Evolutionary conservation across 2,113 vertebrate species (phyloP).

Genomic region (Myrmophylax atrothorax): DNA sequence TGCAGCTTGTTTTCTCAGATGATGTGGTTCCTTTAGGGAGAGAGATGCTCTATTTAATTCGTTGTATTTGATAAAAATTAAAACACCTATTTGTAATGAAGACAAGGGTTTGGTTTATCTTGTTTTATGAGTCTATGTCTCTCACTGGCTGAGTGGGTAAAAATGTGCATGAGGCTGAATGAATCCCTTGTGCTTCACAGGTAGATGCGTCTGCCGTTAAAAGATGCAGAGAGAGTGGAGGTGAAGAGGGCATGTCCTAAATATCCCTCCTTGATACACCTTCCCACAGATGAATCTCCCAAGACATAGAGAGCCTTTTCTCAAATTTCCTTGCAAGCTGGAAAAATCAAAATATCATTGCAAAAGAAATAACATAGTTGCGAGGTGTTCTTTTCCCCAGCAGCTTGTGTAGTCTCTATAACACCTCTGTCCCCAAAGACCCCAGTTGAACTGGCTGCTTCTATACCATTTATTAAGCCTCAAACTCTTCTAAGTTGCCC

Average conservation of each 20-base stretch:
- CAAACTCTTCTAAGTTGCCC: not conserved
- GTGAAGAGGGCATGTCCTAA: not conserved
- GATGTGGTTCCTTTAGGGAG: not conserved
- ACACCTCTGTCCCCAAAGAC: not conserved
- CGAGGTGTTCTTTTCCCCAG: rapidly evolving
- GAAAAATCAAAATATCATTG: not conserved
- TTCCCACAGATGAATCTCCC: not conserved
- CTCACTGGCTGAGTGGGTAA: not conserved
- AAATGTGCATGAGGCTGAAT: not conserved
- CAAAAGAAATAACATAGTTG: not conserved
- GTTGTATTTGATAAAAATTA: not conserved
- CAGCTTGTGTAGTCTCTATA: not conserved
- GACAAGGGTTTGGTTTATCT: not conserved
- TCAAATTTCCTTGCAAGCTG: not conserved
- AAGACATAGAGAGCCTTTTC: not conserved
- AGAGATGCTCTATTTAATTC: not conserved
- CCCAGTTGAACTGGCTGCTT: not conserved
- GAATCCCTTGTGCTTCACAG: not conserved
- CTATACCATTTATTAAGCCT: not conserved
- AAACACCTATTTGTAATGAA: not conserved
- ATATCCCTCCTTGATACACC: not conserved
- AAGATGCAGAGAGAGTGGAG: not conserved
- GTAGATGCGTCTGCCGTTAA: not conserved
- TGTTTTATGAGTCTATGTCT: not conserved
- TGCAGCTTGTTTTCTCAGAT: not conserved